These are phyloP conservation scores for Corvus cornix DNA, from an alignment of 2,113 vertebrate species.

Conservation along the genomic window DNA sequence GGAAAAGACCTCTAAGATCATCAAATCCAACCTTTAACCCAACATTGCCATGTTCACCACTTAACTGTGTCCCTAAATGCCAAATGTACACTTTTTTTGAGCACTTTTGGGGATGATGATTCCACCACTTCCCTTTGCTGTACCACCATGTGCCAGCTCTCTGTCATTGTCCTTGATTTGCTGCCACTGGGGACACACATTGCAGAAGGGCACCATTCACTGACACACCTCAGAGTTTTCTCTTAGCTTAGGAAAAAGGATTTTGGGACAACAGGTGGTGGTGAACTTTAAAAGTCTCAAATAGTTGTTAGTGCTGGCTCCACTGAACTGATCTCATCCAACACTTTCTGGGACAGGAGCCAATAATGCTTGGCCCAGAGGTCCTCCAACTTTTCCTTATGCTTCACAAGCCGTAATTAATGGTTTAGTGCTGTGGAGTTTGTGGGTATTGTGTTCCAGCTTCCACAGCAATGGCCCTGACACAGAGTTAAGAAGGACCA, in stretches of 20 bases:
- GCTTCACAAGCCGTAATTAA: slow-evolving; percentile 57
- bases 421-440: slow-evolving; percentile 21
- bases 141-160: neutral
- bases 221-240: neutral
- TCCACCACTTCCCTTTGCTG: neutral
- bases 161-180: neutral
- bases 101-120: neutral
- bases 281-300: neutral
- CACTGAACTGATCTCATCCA: slow-evolving; percentile 30
- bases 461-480: slow-evolving; percentile 6
- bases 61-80: neutral
- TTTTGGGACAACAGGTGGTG: slow-evolving; percentile 43
- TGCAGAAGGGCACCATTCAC: neutral
- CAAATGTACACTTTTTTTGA: neutral
- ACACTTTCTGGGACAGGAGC: slow-evolving; percentile 53
- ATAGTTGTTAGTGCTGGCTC: slow-evolving; percentile 12
- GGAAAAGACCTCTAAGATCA: neutral
- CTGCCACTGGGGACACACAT: accelerated
- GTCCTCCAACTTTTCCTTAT: slow-evolving; percentile 46
- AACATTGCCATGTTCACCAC: neutral
- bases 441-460: slow-evolving; percentile 20
- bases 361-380: slow-evolving; percentile 38
- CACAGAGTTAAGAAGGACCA: accelerated
- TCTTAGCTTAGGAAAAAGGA: neutral
- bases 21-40: neutral